Base-by-base conservation (phyloP, 2,888 invertebrate genomes). In the Cheilosia impressa region DNA sequence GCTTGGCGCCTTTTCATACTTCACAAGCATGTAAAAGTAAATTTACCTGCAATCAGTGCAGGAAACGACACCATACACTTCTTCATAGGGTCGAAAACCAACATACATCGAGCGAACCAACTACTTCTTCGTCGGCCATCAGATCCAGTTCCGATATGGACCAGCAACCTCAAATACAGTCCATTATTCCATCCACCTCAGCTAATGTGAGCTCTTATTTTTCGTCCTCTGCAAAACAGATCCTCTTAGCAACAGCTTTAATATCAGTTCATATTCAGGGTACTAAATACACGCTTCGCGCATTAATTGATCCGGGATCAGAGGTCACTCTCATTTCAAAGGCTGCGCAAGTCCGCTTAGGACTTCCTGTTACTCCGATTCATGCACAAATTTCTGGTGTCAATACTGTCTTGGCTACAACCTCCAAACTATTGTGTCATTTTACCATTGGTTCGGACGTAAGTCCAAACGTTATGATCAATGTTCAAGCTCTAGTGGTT, bases 311-410 rank as follows among this genome's bases (percentile, higher is more conserved):
- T 6, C 69, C 50, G 27, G 71, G 71, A 4, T 60, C 71, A 1
- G 72, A 73, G 43, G 47, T 65, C 2, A 63, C 60, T 17, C 15
- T 62, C n/a, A 62, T 72, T 10, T 72, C 52, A 7, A 52, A 52
- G 13, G 31, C 50, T 41, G 34, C 60, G 15, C 71, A 60, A 10
- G 15, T 41, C 2, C 71, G 60, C 4, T 41, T 73, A 41, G n/a
- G 41, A 19, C 57, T 55, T 15, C 65, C 55, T 15, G 34, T 50
- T 15, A 76, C 58, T 15, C 22, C 41, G 0, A 43, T 53, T 9
- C 27, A 77, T 53, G 76, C 47, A 4, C 38, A 66, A 22, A 27
- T 62, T n/a, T 77, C 76, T 4, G 53, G 65, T 7, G 47, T 66
- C 6, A 66, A 66, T 19, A 38, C 47, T 34, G 38, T 31, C 5